A percentile compares a stretch with the other conserved stretches of the same genome.
Conservation (phyloP, 2,797 vertebrate genomes). For the Dermochelys coriacea region DNA sequence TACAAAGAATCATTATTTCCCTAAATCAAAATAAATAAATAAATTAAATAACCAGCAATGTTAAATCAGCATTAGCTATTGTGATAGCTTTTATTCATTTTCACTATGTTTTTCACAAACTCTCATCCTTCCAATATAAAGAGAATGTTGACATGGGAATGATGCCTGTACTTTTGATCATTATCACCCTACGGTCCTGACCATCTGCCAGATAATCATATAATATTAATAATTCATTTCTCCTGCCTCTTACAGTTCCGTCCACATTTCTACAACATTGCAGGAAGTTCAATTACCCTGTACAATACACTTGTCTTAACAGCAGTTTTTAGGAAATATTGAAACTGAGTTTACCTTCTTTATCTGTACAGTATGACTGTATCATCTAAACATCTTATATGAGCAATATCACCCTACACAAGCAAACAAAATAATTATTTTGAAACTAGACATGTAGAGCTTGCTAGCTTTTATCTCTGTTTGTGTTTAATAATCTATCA, state of each 20-base stretch:
- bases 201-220: background rate
- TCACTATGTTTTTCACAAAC: background rate
- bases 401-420: background rate
- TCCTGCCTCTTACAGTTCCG: background rate
- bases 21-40: background rate
- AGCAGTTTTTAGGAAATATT: background rate
- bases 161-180: background rate
- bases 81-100: background rate
- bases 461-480: background rate
- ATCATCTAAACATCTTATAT: background rate
- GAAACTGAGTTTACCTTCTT: background rate
- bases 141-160: background rate
- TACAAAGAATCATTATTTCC: background rate
- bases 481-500: background rate
- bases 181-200: background rate
- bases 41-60: background rate
- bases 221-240: conserved; percentile 25
- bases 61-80: background rate
- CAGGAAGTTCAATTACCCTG: background rate
- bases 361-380: background rate
- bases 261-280: background rate
- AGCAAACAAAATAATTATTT: background rate
- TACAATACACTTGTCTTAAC: background rate
- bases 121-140: background rate
- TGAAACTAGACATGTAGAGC: background rate